Evolutionary conservation across 2,113 vertebrate species (phyloP), one percentile per base, ranked within the genome.

Genomic region (Aix galericulata): DNA sequence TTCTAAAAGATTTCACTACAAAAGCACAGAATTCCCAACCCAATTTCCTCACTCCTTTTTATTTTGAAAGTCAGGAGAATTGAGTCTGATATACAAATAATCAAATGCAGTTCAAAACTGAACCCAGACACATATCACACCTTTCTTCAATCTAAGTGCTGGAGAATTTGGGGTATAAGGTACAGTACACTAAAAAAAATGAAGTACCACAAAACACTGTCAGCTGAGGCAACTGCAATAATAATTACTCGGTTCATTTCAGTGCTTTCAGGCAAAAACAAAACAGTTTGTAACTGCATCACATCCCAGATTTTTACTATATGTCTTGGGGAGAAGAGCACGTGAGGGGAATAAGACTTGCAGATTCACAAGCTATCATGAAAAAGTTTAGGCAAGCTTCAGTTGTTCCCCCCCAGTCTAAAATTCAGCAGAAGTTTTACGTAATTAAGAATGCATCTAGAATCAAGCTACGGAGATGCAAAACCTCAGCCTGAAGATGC

Each of bases 191-290:
- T 21, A 74, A 9, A 34, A 9, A 76, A 52, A 66, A 18, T 38
- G 44, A 73, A 86, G 20, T 10, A 88, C 86, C 26, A 38, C 22
- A 52, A 27, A 76, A 86, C 13, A 25, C 17, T 44, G 2, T 38
- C 40, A 78, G 17, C 16, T 63, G n/a, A 92, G 8, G 25, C 71
- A 82, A 59, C 8, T 69, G 15, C 9, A 58, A 4, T 53, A 77
- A 55, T 73, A 71, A 31, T 50, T 88, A 73, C 3, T 52, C 3
- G 63, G 6, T 53, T 59, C 22, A 69, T 56, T 52, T 64, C 23
- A 77, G 34, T 23, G 26, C 53, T 71, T 67, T 78, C 48, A 81
- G 36, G 34, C 27, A 91, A 93, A 94, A 93, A 8, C 8, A 86
- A 71, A 88, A 29, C 18, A 74, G 36, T n/a, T 83, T 3, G 0